Evolutionary conservation across 2,888 invertebrate species (phyloP).

Genomic region (Xestia xanthographa): DNA sequence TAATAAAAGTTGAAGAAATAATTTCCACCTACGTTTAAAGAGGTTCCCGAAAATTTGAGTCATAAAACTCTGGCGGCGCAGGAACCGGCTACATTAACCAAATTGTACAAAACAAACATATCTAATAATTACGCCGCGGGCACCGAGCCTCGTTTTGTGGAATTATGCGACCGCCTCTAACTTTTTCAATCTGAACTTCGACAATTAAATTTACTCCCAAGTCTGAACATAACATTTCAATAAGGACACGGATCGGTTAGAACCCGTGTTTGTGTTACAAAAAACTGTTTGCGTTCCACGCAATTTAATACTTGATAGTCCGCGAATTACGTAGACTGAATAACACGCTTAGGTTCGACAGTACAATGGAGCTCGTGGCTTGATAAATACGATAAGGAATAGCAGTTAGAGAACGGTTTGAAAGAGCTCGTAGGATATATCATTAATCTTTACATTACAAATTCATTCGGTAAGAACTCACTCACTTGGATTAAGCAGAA

Average conservation of each 20-base stretch:
- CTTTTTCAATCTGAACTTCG: conserved; percentile 90
- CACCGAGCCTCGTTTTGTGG: conserved; percentile 79
- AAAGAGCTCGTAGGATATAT: conserved; percentile 80
- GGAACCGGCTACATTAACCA: conserved; percentile 82
- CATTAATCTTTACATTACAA: conserved; percentile 90
- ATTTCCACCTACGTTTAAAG: conserved; percentile 80
- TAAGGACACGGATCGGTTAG: conserved; percentile 80
- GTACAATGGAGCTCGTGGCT: conserved; percentile 72
- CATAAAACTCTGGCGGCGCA: conserved; percentile 77
- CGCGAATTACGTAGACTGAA: conserved; percentile 46
- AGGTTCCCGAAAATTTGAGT: conserved; percentile 78
- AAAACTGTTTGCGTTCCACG: conserved; percentile 55
- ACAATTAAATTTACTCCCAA: conserved; percentile 88
- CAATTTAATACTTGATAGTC: conserved; percentile 52
- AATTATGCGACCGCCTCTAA: conserved; percentile 86
- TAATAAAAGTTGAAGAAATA: conserved; percentile 81
- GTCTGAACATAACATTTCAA: conserved; percentile 87
- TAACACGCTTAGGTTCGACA: conserved; percentile 52
- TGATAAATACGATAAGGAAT: conserved; percentile 81
- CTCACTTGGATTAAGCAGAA: conserved; percentile 89
- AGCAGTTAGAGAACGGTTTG: conserved; percentile 76
- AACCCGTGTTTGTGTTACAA: conserved; percentile 69
- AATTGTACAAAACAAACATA: conserved; percentile 88
- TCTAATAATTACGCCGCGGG: conserved; percentile 84
- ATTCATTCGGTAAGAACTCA: conserved; percentile 90